Conservation (phyloP, 64 coral and sea anemone genomes). For the Acropora tenuis region DNA sequence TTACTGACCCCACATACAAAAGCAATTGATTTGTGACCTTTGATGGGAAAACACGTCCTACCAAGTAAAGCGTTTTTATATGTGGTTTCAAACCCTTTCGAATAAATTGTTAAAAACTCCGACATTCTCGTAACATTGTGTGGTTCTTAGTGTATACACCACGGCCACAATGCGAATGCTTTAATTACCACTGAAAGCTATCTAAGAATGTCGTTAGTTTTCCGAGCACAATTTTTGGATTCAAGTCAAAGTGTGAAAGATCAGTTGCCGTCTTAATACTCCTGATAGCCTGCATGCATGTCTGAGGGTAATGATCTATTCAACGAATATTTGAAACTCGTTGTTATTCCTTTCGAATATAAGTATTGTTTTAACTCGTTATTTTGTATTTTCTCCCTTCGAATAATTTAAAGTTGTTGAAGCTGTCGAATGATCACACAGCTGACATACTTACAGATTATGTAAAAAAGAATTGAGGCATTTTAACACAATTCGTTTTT, state of each 20-base stretch:
- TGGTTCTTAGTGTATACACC: neutral
- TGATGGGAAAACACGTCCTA: neutral
- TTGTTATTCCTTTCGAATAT: too few relatives aligned
- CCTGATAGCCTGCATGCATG: too few relatives aligned
- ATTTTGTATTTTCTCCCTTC: too few relatives aligned
- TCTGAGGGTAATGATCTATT: too few relatives aligned
- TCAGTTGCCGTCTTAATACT: neutral
- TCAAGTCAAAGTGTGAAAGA: neutral
- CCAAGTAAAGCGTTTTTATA: neutral
- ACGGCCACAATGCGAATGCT: neutral
- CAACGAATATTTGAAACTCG: too few relatives aligned
- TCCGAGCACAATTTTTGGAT: neutral
- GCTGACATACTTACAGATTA: too few relatives aligned
- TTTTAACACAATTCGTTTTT: too few relatives aligned
- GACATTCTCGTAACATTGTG: neutral
- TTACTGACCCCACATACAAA: neutral
- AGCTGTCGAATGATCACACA: too few relatives aligned
- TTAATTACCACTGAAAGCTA: neutral
- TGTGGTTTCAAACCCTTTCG: neutral
- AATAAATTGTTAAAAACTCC: slow-evolving; percentile 6
- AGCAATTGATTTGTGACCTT: slow-evolving; percentile 5
- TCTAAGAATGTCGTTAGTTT: neutral
- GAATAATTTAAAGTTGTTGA: too few relatives aligned
- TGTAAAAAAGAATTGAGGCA: too few relatives aligned
- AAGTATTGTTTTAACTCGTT: too few relatives aligned